Percentiles rank a stretch among this genome's conserved stretches.
These are phyloP conservation scores for Epicauta chinensis DNA, from an alignment of 1,140 invertebrate genomes.

Conservation along the genomic window DNA sequence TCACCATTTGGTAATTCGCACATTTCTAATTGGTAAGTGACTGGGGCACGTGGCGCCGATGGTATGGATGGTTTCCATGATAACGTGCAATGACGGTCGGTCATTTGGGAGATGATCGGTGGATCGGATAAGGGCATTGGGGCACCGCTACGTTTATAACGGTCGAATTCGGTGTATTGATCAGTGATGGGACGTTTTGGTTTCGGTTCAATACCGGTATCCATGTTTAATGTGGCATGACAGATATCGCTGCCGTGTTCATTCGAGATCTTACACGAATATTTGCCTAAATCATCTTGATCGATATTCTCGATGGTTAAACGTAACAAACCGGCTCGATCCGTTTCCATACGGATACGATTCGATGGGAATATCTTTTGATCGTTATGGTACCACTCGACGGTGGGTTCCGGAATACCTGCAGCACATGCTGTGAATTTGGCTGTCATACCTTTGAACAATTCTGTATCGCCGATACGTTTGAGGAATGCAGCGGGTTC, in stretches of 20 bases:
- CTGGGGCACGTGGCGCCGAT: slow-evolving; percentile 68
- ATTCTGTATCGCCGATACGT: slow-evolving; percentile 80
- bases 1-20: slow-evolving; percentile 80
- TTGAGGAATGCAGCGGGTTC: slow-evolving; percentile 85
- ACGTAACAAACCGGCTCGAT: slow-evolving; percentile 71
- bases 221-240: slow-evolving; percentile 71
- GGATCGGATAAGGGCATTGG: slow-evolving; percentile 78
- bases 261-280: slow-evolving; percentile 75
- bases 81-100: slow-evolving; percentile 74
- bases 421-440: slow-evolving; percentile 86
- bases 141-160: slow-evolving; percentile 70
- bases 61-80: slow-evolving; percentile 90
- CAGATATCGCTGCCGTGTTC: slow-evolving; percentile 78
- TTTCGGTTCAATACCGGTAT: slow-evolving; percentile 59
- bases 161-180: slow-evolving; percentile 78
- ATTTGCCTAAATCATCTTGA: slow-evolving; percentile 73
- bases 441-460: slow-evolving; percentile 80
- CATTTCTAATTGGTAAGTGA: slow-evolving; percentile 93
- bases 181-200: slow-evolving; percentile 66
- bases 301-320: slow-evolving; percentile 69
- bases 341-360: slow-evolving; percentile 73
- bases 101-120: slow-evolving; percentile 85
- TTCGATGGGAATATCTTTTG: slow-evolving; percentile 72
- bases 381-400: slow-evolving; percentile 77
- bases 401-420: slow-evolving; percentile 79